These are phyloP conservation scores for Zaprionus nigranus DNA, from an alignment of 1,140 invertebrate genomes.

Conservation along the genomic window DNA sequence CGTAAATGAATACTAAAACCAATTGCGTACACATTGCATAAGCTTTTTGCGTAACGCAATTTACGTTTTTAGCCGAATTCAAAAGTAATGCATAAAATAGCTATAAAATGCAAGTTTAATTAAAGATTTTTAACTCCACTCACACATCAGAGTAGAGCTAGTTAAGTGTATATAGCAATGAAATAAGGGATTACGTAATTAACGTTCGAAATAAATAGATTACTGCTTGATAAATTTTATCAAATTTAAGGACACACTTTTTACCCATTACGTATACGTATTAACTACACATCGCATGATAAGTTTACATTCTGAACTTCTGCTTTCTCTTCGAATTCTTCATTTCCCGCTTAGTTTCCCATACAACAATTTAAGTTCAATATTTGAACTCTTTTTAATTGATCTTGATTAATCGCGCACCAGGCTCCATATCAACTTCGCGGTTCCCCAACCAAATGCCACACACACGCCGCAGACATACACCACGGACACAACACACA, in stretches of 20 bases:
- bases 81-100: not conserved
- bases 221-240: not conserved
- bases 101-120: conserved; percentile 1
- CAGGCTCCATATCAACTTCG: conserved; percentile 52
- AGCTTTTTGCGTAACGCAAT: not conserved
- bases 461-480: conserved; percentile 47
- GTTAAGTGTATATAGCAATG: not conserved
- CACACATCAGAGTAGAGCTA: not conserved
- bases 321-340: conserved; percentile 27
- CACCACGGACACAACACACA: too few species aligned
- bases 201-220: not conserved
- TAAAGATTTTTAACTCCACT: not conserved
- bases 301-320: conserved; percentile 37
- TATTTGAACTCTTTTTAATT: conserved; percentile 81
- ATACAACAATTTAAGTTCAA: conserved; percentile 72
- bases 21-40: not conserved
- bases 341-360: conserved; percentile 20
- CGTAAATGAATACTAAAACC: not conserved
- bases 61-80: not conserved
- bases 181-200: not conserved
- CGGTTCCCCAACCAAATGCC: conserved; percentile 21
- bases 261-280: conserved; percentile 6
- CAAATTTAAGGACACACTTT: not conserved
- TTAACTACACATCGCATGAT: conserved; percentile 46
- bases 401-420: conserved; percentile 80